Evolutionary conservation across 2,888 invertebrate genomes (phyloP), one percentile per base, ranked within the genome.

Genomic region (Drosophila fungiperda): DNA sequence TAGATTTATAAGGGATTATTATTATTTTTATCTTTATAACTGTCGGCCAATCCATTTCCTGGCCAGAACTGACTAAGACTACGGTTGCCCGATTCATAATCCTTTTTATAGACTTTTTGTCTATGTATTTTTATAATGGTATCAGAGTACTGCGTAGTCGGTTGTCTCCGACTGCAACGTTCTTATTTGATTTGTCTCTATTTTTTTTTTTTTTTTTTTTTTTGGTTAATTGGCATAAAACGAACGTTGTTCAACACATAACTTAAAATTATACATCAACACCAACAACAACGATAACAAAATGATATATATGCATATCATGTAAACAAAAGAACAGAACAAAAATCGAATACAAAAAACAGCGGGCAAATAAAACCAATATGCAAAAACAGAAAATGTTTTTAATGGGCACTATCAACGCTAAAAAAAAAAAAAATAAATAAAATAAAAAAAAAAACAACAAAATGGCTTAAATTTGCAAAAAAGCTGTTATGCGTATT

Each of bases 261-360:
- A 61, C 53, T 59, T 55, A 55, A 60, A 78, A 63, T 53, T 66
- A 61, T 67, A 65, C 50, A 71, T 42, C 36, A 68, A 73, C 53
- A 62, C 45, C 52, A 73, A 70, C 66, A 57, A 52, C 67, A 67
- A 66, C 60, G 50, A 58, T 63, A 74, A 58, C 60, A 75, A 61
- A 69, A 48, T 42, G 26, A 72, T 66, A 58, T 32, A 32, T 60
- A 55, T 68, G 52, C 50, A 61, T 50, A 45, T 45, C 26, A 23
- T 45, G 23, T 45, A 23, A 45, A 45, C 23, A 36, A 32, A 7
- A 38, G 23, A 23, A 48, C n/a, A 36, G 40, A 57, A 61, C 40
- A 48, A 35, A 64, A 75, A 36, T 4, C 29, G 15, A 23, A 52
- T n/a, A 26, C 45, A 55, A 58, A 45, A 35, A 64, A 42, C 40